These are phyloP conservation scores for Drosophila tsacasi DNA, from an alignment of 1,140 invertebrate genomes.

Conservation along the genomic window DNA sequence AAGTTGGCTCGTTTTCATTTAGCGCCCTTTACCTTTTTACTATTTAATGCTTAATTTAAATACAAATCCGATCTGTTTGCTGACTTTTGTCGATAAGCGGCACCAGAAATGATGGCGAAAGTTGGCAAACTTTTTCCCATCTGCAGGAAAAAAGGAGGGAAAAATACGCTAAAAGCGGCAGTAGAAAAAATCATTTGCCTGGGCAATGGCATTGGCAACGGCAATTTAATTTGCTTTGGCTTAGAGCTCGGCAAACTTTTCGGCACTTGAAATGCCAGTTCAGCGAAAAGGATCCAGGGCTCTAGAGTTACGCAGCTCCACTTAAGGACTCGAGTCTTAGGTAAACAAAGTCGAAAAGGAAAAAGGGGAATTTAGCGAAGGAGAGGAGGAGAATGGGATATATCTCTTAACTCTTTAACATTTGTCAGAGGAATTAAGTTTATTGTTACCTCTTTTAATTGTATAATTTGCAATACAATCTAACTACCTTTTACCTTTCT, in stretches of 20 bases:
- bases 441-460: no score
- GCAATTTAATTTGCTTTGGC: conserved; percentile 66
- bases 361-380: not conserved
- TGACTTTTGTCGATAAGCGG: conserved; percentile 75
- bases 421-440: not conserved
- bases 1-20: conserved; percentile 63
- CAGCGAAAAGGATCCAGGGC: conserved; percentile 15
- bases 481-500: no score
- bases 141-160: not conserved
- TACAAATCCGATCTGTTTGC: conserved; percentile 77
- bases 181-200: conserved; percentile 23
- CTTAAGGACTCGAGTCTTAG: conserved; percentile 13
- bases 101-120: conserved; percentile 65
- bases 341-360: conserved; percentile 13
- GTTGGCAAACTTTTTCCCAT: conserved; percentile 48
- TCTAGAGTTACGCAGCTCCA: conserved; percentile 20
- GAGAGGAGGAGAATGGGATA: not conserved
- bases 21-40: conserved; percentile 46
- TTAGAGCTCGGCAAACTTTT: conserved; percentile 49
- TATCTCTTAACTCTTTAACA: not conserved
- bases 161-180: conserved; percentile 1
- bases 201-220: conserved; percentile 61
- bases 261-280: conserved; percentile 50
- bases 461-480: no score
- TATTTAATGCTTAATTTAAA: conserved; percentile 77